Conservation (phyloP, 2,888 invertebrate species). For the Drosophila monieri region DNA sequence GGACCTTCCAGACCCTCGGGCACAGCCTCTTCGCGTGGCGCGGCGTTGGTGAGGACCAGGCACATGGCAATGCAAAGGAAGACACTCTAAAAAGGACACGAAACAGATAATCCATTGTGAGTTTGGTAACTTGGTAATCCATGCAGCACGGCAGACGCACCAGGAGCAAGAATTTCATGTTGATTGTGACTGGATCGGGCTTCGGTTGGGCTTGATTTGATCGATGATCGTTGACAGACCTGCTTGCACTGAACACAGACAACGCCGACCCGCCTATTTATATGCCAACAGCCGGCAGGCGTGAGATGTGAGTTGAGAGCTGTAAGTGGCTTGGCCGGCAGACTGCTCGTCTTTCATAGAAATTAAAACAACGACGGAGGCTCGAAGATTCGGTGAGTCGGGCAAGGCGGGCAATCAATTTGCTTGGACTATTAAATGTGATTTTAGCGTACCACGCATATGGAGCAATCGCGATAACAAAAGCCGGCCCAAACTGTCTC, state of each 20-base stretch:
- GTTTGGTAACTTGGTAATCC: slow-evolving; percentile 30
- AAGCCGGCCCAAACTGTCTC: slow-evolving; percentile 34
- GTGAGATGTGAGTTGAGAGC: slow-evolving; percentile 13
- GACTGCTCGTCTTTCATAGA: slow-evolving; percentile 58
- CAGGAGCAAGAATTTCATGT: slow-evolving; percentile 80
- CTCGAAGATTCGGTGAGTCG: slow-evolving; percentile 19
- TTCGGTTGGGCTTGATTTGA: slow-evolving; percentile 30
- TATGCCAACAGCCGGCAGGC: slow-evolving; percentile 43
- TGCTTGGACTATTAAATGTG: slow-evolving; percentile 78
- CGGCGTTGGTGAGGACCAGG: slow-evolving; percentile 69
- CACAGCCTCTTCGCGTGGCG: slow-evolving; percentile 79
- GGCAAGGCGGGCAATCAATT: slow-evolving; percentile 44
- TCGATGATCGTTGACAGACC: slow-evolving; percentile 69
- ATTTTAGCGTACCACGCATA: slow-evolving; percentile 71
- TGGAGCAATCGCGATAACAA: slow-evolving; percentile 51
- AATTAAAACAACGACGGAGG: slow-evolving; percentile 60
- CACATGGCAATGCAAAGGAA: slow-evolving; percentile 73
- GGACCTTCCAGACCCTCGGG: slow-evolving; percentile 78
- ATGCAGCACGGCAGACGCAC: slow-evolving; percentile 56
- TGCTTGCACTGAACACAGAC: slow-evolving; percentile 74
- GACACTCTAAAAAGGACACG: slow-evolving; percentile 62
- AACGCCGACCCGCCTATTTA: slow-evolving; percentile 66
- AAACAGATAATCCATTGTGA: slow-evolving; percentile 38
- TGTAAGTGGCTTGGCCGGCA: slow-evolving; percentile 17
- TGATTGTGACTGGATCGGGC: slow-evolving; percentile 35